These are phyloP conservation scores for Bradypodion pumilum DNA, from an alignment of 2,797 vertebrate genomes.

Conservation along the genomic window DNA sequence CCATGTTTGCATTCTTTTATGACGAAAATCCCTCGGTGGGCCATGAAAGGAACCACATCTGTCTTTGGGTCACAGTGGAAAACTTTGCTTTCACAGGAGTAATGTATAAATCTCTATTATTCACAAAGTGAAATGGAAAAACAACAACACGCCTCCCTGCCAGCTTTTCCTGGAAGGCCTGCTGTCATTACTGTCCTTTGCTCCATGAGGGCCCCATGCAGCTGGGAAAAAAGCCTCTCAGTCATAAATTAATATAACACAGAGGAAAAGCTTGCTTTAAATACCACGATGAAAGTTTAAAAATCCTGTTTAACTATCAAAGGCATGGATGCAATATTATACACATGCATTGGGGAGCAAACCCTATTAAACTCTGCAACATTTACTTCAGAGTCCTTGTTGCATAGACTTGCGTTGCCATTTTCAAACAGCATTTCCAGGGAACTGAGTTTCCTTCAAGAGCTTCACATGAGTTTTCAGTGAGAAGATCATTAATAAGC, in stretches of 20 bases:
- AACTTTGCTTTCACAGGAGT: slow-evolving; percentile 39
- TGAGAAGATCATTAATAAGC: not conserved
- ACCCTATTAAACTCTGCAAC: not conserved
- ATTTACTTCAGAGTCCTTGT: not conserved
- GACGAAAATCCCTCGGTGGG: slow-evolving; percentile 59
- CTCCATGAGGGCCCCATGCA: slow-evolving; percentile 12
- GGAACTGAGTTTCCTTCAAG: not conserved
- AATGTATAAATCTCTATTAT: slow-evolving; percentile 61
- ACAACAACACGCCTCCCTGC: slow-evolving; percentile 64
- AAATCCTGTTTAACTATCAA: not conserved
- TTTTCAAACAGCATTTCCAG: not conserved
- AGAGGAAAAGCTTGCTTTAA: slow-evolving; percentile 29
- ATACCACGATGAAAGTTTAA: not conserved
- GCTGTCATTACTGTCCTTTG: slow-evolving; percentile 39
- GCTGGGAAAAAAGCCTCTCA: not conserved
- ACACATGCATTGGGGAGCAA: not conserved
- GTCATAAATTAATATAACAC: slow-evolving; percentile 11
- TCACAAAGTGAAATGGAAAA: slow-evolving; percentile 59
- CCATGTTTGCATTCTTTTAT: slow-evolving; percentile 66
- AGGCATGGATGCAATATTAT: not conserved
- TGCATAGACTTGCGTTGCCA: not conserved
- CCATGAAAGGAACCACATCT: slow-evolving; percentile 50
- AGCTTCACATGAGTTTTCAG: not conserved
- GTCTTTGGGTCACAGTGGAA: slow-evolving; percentile 37
- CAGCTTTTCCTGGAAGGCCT: slow-evolving; percentile 62